phyloP scores from a whole-genome alignment of 1,140 invertebrate species.

The Triops longicaudatus region DNA sequence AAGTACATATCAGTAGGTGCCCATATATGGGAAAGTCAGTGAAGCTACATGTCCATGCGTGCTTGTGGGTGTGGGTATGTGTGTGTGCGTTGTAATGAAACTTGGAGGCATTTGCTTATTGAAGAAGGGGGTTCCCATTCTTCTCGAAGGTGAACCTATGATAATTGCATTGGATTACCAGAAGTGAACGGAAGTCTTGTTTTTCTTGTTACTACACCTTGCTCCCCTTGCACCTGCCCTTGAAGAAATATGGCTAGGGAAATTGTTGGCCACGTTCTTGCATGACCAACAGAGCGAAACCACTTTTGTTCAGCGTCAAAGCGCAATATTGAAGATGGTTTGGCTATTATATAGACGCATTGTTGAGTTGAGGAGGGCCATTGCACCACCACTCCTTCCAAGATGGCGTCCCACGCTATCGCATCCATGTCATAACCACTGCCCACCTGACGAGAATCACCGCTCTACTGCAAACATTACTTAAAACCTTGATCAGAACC shows the following conservation, averaged over 20 bases:
- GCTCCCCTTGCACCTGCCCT: slow-evolving; percentile 9
- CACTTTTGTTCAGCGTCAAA: slow-evolving; percentile 9
- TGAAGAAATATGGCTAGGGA: slow-evolving; percentile 7
- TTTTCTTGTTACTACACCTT: not conserved
- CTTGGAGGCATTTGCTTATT: not conserved
- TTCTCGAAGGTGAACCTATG: not conserved
- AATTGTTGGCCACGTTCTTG: not conserved
- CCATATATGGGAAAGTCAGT: not conserved
- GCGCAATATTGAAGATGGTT: slow-evolving; percentile 8
- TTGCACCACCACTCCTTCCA: not conserved
- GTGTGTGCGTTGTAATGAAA: slow-evolving; percentile 8
- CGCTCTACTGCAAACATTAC: too few species aligned
- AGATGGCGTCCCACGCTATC: not conserved
- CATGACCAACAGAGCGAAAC: not conserved
- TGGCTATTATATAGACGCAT: not conserved
- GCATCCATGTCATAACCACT: not conserved
- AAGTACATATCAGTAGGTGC: too few species aligned
- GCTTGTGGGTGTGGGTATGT: not conserved
- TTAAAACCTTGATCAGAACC: too few species aligned
- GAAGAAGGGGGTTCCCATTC: not conserved
- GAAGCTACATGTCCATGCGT: not conserved
- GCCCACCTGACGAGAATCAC: too few species aligned
- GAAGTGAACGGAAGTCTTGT: slow-evolving; percentile 6
- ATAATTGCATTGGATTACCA: not conserved
- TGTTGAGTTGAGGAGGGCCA: not conserved